phyloP scores from a whole-genome alignment of 2,113 vertebrate species.

The Hemicordylus capensis region DNA sequence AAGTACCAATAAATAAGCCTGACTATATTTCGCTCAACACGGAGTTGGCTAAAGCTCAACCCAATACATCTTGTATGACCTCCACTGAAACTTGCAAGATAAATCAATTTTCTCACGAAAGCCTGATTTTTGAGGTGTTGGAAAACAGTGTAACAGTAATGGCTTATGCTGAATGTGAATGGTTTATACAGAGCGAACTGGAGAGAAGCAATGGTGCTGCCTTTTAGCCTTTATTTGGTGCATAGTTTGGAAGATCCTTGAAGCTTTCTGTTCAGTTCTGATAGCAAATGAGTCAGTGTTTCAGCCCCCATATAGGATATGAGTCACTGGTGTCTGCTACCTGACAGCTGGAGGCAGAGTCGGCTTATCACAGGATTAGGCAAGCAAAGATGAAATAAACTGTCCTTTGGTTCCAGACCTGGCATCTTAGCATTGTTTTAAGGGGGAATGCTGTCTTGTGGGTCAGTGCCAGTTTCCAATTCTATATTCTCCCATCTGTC shows the following conservation, averaged over 20 bases:
- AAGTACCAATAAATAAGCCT: not conserved
- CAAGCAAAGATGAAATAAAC: conserved; percentile 49
- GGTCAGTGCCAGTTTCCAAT: not conserved
- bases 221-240: not conserved
- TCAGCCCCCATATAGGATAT: conserved; percentile 26
- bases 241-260: conserved; percentile 14
- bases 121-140: not conserved
- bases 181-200: too few species aligned
- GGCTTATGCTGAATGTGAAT: not conserved
- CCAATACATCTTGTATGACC: not conserved
- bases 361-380: conserved; percentile 28
- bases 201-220: not conserved
- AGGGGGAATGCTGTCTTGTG: conserved; percentile 5
- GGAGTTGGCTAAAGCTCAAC: not conserved
- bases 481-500: conserved; percentile 42
- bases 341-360: conserved; percentile 44
- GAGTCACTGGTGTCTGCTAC: conserved; percentile 52
- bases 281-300: conserved; percentile 34
- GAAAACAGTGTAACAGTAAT: not conserved
- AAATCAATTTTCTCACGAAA: not conserved
- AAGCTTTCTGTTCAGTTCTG: not conserved
- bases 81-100: conserved; percentile 14
- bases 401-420: conserved; percentile 19
- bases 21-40: not conserved
- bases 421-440: conserved; percentile 33